Evolutionary conservation across 2,888 invertebrate genomes (phyloP).

Genomic region (Hyposoter dolosus): DNA sequence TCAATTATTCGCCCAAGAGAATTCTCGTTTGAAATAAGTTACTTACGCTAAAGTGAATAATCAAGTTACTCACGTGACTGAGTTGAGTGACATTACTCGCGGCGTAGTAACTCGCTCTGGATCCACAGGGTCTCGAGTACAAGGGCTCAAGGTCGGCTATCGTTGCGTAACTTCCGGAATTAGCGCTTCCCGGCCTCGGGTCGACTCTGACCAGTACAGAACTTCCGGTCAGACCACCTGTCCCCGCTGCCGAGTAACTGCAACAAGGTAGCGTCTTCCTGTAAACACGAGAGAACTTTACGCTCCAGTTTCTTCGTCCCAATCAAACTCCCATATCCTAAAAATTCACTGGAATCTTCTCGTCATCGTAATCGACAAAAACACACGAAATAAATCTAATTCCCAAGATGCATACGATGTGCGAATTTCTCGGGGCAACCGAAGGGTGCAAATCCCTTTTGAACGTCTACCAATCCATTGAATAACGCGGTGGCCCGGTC

Average conservation of each 20-base stretch:
- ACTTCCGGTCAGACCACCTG: slow-evolving; percentile 90
- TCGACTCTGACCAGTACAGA: slow-evolving; percentile 90
- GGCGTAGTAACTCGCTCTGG: slow-evolving; percentile 91
- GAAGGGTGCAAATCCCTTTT: slow-evolving; percentile 25
- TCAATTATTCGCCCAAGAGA: slow-evolving; percentile 21
- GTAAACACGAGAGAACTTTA: slow-evolving; percentile 68
- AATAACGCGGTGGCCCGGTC: slow-evolving; percentile 44
- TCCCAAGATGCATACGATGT: slow-evolving; percentile 26
- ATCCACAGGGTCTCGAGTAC: slow-evolving; percentile 86
- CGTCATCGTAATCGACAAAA: slow-evolving; percentile 44
- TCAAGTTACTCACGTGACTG: slow-evolving; percentile 87
- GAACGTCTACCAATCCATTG: slow-evolving; percentile 43
- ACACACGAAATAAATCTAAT: slow-evolving; percentile 5
- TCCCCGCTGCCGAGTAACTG: slow-evolving; percentile 92
- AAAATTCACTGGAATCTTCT: slow-evolving; percentile 8
- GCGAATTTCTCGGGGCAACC: slow-evolving; percentile 5
- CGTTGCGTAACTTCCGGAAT: slow-evolving; percentile 93
- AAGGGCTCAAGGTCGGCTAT: slow-evolving; percentile 91
- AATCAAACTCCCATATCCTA: not conserved
- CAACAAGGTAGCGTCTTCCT: slow-evolving; percentile 86
- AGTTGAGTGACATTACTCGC: slow-evolving; percentile 92
- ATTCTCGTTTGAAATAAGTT: slow-evolving; percentile 6
- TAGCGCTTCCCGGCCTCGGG: slow-evolving; percentile 91
- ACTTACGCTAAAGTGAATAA: slow-evolving; percentile 41
- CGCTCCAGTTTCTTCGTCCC: slow-evolving; percentile 27